These are phyloP conservation scores for Cataglyphis livida DNA, from an alignment of 2,888 invertebrate genomes.

Conservation along the genomic window DNA sequence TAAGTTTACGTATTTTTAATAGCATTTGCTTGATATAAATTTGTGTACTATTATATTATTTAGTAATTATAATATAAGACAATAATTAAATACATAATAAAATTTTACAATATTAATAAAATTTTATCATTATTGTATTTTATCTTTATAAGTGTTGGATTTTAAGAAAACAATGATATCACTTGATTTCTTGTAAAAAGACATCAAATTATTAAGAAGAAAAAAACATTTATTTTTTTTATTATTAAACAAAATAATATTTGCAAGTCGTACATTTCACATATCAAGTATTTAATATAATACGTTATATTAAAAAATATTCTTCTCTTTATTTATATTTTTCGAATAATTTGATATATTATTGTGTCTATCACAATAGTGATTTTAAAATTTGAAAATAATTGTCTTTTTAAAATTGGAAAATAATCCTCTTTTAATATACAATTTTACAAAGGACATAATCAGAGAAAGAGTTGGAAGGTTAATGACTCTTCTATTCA, in stretches of 20 bases:
- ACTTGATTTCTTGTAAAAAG: neutral
- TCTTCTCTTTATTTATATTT: neutral
- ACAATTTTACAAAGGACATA: neutral
- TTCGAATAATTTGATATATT: neutral
- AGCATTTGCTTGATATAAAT: neutral
- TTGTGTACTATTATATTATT: neutral
- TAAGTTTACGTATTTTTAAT: slow-evolving; percentile 31
- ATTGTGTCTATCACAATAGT: neutral
- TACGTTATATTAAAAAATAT: neutral
- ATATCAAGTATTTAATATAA: neutral
- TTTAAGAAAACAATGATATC: neutral
- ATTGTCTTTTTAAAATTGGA: neutral
- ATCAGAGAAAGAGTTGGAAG: neutral
- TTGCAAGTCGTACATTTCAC: neutral
- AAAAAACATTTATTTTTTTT: neutral
- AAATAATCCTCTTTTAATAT: neutral
- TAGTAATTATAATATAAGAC: neutral
- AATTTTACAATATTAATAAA: neutral
- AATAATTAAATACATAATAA: neutral
- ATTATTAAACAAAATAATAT: neutral
- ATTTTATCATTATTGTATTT: neutral
- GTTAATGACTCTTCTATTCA: slow-evolving; percentile 31
- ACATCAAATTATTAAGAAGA: neutral
- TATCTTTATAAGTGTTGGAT: neutral
- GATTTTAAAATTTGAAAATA: neutral